A percentile compares a stretch with the other conserved stretches of the same genome.
Evolutionary conservation across 1,140 invertebrate species (phyloP).

Genomic region (Sesamia nonagrioides): DNA sequence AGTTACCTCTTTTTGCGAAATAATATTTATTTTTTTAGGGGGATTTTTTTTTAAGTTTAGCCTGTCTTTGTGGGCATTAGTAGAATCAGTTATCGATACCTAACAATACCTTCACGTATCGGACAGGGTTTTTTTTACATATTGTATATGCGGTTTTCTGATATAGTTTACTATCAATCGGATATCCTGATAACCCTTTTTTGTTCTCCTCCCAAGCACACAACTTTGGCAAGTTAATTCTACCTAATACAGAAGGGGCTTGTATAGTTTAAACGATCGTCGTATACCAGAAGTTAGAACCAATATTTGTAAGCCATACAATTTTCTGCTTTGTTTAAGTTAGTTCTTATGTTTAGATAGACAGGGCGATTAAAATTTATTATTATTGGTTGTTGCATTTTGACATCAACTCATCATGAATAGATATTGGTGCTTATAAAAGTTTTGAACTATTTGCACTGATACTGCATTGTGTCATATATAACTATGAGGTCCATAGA

Average conservation of each 20-base stretch:
- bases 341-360: background rate
- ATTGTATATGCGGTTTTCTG: too few relatives aligned
- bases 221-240: background rate
- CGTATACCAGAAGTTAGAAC: constrained; percentile 16
- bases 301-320: constrained; percentile 18
- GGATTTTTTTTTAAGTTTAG: too few relatives aligned
- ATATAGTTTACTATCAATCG: too few relatives aligned
- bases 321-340: constrained; percentile 26
- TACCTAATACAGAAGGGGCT: background rate
- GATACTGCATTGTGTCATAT: too few relatives aligned
- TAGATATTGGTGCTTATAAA: background rate
- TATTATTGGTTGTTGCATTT: background rate
- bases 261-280: background rate
- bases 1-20: too few relatives aligned
- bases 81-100: too few relatives aligned
- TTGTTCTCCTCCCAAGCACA: constrained; percentile 2
- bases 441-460: too few relatives aligned
- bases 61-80: too few relatives aligned
- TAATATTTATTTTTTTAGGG: too few relatives aligned
- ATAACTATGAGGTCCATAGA: too few relatives aligned
- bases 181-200: constrained; percentile 5
- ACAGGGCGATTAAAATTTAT: background rate
- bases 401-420: background rate
- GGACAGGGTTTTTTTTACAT: too few relatives aligned
- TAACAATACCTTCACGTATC: too few relatives aligned